phyloP scores from a whole-genome alignment of 2,113 vertebrate species.

The Pardalotus punctatus region DNA sequence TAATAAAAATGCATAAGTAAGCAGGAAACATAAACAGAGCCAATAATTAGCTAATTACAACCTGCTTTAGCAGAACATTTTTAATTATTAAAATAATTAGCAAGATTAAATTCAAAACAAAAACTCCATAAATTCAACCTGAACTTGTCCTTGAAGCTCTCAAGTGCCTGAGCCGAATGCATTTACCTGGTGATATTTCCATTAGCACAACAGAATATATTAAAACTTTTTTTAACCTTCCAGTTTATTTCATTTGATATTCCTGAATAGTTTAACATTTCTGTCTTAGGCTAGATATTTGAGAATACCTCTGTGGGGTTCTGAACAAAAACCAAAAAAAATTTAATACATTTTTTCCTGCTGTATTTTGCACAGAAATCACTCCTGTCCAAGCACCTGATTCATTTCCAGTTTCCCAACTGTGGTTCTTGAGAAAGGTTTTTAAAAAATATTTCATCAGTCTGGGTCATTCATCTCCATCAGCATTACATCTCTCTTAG shows the following conservation, averaged over 20 bases:
- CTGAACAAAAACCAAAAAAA: background rate
- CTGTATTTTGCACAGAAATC: background rate
- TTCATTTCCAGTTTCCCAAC: background rate
- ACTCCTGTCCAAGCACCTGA: background rate
- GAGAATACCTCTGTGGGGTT: background rate
- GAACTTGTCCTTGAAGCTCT: conserved; percentile 68
- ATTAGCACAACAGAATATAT: conserved; percentile 2
- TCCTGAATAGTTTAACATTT: background rate
- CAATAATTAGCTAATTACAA: conserved; percentile 73
- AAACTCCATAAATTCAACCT: conserved; percentile 50
- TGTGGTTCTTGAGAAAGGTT: background rate
- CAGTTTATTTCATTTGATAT: background rate
- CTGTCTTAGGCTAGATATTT: background rate
- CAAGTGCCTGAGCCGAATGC: conserved; percentile 50
- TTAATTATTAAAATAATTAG: conserved; percentile 77
- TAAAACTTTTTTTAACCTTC: background rate
- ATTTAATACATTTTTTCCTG: background rate
- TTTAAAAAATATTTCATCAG: background rate
- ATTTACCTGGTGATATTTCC: conserved; percentile 45
- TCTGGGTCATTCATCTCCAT: background rate
- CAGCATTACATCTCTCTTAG: background rate
- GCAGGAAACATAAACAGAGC: conserved; percentile 60
- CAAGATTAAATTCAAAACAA: conserved; percentile 61
- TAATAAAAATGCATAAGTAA: conserved; percentile 53
- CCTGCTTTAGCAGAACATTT: conserved; percentile 62